Conservation (phyloP, 2,797 vertebrate species). For the Prunella strophiata region DNA sequence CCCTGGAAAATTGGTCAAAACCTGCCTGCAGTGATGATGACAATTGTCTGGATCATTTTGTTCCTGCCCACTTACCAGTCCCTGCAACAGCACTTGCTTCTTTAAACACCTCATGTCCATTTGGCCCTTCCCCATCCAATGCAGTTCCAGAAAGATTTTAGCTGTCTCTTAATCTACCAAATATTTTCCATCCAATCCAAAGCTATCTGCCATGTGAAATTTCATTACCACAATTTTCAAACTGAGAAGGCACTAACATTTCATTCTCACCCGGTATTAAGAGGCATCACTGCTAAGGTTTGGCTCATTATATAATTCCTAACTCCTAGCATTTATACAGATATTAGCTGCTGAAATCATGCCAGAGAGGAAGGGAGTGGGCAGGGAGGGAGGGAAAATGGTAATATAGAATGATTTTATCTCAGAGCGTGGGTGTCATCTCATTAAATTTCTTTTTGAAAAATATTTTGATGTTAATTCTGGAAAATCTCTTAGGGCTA, state of each 20-base stretch:
- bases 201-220: not conserved
- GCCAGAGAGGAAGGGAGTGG: conserved; percentile 36
- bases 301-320: not conserved
- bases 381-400: not conserved
- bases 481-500: not conserved
- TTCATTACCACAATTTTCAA: not conserved
- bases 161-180: not conserved
- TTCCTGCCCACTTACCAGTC: not conserved
- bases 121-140: not conserved
- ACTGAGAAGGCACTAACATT: not conserved
- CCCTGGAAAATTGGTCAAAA: not conserved
- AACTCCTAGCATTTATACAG: not conserved
- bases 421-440: not conserved
- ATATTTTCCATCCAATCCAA: not conserved
- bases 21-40: not conserved
- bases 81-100: not conserved
- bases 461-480: conserved; percentile 39
- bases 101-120: not conserved
- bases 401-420: conserved; percentile 29
- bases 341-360: not conserved
- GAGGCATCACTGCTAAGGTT: not conserved
- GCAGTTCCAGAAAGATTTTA: not conserved
- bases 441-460: conserved; percentile 41
- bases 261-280: not conserved
- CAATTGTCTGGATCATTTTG: not conserved